Evolutionary conservation across 2,888 invertebrate genomes (phyloP).

Genomic region (Sabellastarte sp.): DNA sequence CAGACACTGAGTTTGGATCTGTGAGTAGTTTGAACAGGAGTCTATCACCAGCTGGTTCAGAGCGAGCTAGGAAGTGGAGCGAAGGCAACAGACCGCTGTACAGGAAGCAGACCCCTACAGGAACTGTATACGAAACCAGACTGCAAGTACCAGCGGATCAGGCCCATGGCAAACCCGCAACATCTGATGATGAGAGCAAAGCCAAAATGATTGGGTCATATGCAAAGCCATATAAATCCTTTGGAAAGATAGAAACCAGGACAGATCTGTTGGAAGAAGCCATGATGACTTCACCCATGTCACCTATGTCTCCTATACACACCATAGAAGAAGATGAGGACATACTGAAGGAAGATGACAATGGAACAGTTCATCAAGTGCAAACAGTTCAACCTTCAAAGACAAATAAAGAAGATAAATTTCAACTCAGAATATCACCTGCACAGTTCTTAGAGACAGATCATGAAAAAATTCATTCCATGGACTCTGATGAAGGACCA

Average conservation of each 20-base stretch:
- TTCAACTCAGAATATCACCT: too few species aligned
- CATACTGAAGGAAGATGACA: too few species aligned
- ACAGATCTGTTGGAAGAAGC: conserved; percentile 28
- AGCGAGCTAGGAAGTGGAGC: background rate
- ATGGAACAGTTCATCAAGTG: too few species aligned
- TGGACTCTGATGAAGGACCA: too few species aligned
- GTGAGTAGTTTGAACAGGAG: conserved; percentile 13
- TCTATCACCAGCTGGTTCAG: background rate
- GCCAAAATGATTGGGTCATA: conserved; percentile 16
- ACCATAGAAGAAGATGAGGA: background rate
- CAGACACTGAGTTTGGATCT: conserved; percentile 26
- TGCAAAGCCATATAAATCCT: conserved; percentile 31
- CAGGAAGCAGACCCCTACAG: background rate
- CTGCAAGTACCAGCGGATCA: background rate
- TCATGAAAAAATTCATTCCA: too few species aligned
- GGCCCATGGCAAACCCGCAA: background rate
- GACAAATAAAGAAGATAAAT: too few species aligned
- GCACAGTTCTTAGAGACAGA: too few species aligned
- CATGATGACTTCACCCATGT: conserved; percentile 2
- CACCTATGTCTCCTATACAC: background rate
- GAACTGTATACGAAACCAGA: background rate
- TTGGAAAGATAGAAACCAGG: conserved; percentile 31
- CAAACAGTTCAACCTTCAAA: too few species aligned
- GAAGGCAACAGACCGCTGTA: background rate
- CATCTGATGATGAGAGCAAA: background rate